phyloP scores from a whole-genome alignment of 1,140 invertebrate genomes.

The Sycophaga agraensis region DNA sequence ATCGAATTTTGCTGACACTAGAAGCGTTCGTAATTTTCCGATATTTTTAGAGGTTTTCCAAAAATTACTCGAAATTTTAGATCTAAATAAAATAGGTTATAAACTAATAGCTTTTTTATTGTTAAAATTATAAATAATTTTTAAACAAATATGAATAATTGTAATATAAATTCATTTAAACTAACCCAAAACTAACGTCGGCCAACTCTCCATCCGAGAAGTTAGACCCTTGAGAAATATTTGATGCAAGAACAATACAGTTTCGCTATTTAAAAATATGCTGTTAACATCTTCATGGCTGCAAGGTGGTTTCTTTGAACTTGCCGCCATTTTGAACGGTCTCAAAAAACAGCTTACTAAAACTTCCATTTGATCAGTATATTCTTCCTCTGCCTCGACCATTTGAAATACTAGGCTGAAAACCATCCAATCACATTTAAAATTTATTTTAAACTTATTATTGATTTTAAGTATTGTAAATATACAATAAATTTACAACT shows the following conservation, averaged over 20 bases:
- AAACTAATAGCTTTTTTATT: no score
- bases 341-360: slow-evolving; percentile 89
- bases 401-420: slow-evolving; percentile 85
- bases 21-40: no score
- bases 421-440: neutral
- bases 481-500: no score
- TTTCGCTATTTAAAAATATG: slow-evolving; percentile 93
- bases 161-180: no score
- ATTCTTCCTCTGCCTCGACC: slow-evolving; percentile 90
- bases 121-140: no score
- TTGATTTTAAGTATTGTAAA: neutral
- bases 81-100: no score
- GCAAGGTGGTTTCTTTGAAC: slow-evolving; percentile 90
- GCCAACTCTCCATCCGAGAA: slow-evolving; percentile 90
- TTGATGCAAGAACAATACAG: slow-evolving; percentile 90
- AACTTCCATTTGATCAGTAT: slow-evolving; percentile 88
- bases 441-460: neutral
- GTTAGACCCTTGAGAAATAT: slow-evolving; percentile 94
- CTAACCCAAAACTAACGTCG: slow-evolving; percentile 86
- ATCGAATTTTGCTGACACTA: no score
- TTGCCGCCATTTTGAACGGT: slow-evolving; percentile 92
- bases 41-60: no score
- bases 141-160: no score
- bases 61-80: no score
- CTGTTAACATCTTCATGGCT: slow-evolving; percentile 94